Conservation (phyloP, 2,888 invertebrate species). For the Agriopis leucophaearia region DNA sequence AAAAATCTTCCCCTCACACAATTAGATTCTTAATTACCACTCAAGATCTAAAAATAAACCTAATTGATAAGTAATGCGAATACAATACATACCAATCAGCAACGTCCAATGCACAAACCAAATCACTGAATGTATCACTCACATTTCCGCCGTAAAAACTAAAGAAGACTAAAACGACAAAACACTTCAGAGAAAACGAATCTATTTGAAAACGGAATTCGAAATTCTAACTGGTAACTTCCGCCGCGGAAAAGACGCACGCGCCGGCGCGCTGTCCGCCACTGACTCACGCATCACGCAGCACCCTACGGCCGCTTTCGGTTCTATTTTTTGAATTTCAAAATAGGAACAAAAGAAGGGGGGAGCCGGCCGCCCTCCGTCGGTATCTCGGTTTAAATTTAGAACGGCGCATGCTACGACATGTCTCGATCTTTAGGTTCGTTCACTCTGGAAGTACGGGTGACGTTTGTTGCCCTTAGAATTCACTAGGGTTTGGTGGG, state of each 20-base stretch:
- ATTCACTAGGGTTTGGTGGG: constrained; percentile 40
- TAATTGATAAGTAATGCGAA: neutral
- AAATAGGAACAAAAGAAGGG: constrained; percentile 85
- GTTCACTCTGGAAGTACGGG: constrained; percentile 74
- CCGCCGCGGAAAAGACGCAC: constrained; percentile 66
- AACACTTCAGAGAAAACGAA: constrained; percentile 53
- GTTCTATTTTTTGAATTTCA: constrained; percentile 81
- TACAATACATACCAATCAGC: constrained; percentile 27
- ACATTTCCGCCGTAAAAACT: constrained; percentile 27
- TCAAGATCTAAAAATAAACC: constrained; percentile 20
- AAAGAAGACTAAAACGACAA: constrained; percentile 31
- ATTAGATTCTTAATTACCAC: constrained; percentile 1
- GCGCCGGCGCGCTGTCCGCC: constrained; percentile 76
- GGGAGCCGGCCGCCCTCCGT: constrained; percentile 81
- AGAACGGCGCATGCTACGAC: constrained; percentile 73
- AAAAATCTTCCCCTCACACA: neutral
- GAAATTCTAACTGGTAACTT: constrained; percentile 53
- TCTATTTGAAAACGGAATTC: constrained; percentile 49
- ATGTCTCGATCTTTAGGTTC: constrained; percentile 67
- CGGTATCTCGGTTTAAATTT: constrained; percentile 68
- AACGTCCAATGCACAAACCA: constrained; percentile 25
- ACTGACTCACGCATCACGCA: constrained; percentile 82
- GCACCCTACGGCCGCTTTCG: constrained; percentile 78
- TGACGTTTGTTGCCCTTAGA: constrained; percentile 48
- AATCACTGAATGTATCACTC: constrained; percentile 36